phyloP scores from a whole-genome alignment of 2,113 vertebrate genomes.

The Ranitomeya variabilis region DNA sequence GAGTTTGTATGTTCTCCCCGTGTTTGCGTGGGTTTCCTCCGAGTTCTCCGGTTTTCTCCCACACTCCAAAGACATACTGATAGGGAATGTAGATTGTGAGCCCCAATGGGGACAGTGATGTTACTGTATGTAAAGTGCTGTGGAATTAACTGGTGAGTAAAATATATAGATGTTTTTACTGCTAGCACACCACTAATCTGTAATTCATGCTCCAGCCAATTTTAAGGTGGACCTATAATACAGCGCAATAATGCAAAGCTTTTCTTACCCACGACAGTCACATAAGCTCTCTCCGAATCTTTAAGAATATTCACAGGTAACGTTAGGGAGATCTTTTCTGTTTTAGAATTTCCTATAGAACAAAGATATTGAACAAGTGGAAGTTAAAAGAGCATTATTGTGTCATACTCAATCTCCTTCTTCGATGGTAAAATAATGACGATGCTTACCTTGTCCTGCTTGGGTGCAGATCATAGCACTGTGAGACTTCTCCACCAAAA shows the following conservation, averaged over 20 bases:
- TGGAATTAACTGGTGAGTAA: too few relatives aligned
- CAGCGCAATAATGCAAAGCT: background rate
- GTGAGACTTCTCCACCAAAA: slow-evolving; percentile 70
- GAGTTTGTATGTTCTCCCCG: too few relatives aligned
- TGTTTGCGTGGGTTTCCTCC: too few relatives aligned
- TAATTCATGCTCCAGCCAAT: background rate
- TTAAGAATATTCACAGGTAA: slow-evolving; percentile 61
- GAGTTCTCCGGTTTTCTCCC: too few relatives aligned
- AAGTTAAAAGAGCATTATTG: background rate
- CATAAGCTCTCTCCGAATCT: slow-evolving; percentile 60
- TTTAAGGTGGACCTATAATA: background rate
- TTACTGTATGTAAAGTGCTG: too few relatives aligned
- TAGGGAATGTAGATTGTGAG: too few relatives aligned
- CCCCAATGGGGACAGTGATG: too few relatives aligned
- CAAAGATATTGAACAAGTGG: background rate
- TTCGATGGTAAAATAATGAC: background rate
- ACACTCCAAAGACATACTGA: too few relatives aligned
- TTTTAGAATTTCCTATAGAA: slow-evolving; percentile 17
- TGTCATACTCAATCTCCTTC: background rate
- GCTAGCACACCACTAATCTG: too few relatives aligned
- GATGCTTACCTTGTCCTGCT: slow-evolving; percentile 58
- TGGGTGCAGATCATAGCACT: slow-evolving; percentile 68
- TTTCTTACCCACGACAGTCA: slow-evolving; percentile 60
- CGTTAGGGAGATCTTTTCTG: slow-evolving; percentile 61
- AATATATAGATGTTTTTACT: too few relatives aligned